Percentiles rank a stretch among this genome's conserved stretches.
These are phyloP conservation scores for Penelope pileata DNA, from an alignment of 2,113 vertebrate genomes.

Conservation along the genomic window DNA sequence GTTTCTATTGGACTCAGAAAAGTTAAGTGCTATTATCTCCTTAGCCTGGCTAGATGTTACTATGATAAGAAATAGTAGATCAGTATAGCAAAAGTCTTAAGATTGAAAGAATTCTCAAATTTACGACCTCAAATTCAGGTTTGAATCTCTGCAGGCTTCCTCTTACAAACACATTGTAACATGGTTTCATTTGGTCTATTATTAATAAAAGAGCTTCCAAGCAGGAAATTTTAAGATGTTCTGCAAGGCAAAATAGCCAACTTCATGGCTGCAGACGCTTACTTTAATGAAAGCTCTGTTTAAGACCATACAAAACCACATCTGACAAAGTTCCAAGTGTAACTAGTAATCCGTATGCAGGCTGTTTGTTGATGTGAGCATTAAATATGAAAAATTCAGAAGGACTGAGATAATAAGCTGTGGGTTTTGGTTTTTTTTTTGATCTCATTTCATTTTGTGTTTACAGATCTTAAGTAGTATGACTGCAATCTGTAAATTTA, in stretches of 20 bases:
- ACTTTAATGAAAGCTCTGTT: neutral
- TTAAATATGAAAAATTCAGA: accelerated
- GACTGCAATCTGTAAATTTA: accelerated
- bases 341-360: accelerated
- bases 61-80: neutral
- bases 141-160: neutral
- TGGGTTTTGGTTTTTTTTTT: no score
- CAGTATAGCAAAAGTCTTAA: neutral
- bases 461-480: accelerated
- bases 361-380: neutral
- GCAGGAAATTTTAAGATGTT: neutral
- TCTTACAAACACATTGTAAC: neutral
- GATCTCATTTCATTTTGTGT: neutral
- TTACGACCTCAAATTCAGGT: neutral
- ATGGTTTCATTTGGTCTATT: neutral
- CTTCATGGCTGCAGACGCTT: neutral
- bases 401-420: neutral
- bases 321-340: neutral
- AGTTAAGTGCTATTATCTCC: neutral
- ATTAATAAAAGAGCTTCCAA: neutral
- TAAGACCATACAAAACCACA: neutral
- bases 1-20: neutral
- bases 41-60: neutral
- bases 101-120: neutral
- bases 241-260: neutral